phyloP scores from a whole-genome alignment of 2,888 invertebrate species.

The Sphaeridia pumilis region DNA sequence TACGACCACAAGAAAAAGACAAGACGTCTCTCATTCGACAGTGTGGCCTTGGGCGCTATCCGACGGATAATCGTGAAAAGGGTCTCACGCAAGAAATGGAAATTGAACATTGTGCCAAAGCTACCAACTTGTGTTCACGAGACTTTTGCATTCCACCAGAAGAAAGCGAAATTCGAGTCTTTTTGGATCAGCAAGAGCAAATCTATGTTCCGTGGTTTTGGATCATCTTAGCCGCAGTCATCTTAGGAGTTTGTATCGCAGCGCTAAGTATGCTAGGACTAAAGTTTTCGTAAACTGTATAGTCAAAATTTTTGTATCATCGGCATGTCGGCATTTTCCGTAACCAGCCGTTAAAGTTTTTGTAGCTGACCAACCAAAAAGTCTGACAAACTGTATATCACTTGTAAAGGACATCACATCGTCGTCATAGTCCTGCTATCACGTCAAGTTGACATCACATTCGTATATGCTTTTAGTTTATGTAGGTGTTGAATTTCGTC shows the following conservation, averaged over 20 bases:
- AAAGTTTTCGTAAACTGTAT: constrained; percentile 16
- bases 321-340: too few relatives aligned
- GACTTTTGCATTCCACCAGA: constrained; percentile 24
- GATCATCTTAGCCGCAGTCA: constrained; percentile 3
- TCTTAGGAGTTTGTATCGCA: constrained; percentile 13
- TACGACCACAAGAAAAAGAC: too few relatives aligned
- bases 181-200: constrained; percentile 8
- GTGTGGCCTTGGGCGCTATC: neutral
- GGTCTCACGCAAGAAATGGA: constrained; percentile 18
- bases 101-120: constrained; percentile 27
- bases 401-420: too few relatives aligned
- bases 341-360: too few relatives aligned
- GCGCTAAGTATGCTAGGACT: constrained; percentile 19
- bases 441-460: too few relatives aligned
- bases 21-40: neutral
- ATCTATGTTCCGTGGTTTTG: constrained; percentile 3
- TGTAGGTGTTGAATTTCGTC: too few relatives aligned
- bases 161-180: constrained; percentile 23
- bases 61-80: neutral
- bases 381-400: too few relatives aligned
- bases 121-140: constrained; percentile 23
- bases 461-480: too few relatives aligned
- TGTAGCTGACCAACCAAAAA: too few relatives aligned
- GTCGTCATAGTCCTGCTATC: too few relatives aligned
- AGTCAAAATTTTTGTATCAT: too few relatives aligned